Evolutionary conservation across 2,113 vertebrate species (phyloP).

Genomic region (Cygnus atratus): DNA sequence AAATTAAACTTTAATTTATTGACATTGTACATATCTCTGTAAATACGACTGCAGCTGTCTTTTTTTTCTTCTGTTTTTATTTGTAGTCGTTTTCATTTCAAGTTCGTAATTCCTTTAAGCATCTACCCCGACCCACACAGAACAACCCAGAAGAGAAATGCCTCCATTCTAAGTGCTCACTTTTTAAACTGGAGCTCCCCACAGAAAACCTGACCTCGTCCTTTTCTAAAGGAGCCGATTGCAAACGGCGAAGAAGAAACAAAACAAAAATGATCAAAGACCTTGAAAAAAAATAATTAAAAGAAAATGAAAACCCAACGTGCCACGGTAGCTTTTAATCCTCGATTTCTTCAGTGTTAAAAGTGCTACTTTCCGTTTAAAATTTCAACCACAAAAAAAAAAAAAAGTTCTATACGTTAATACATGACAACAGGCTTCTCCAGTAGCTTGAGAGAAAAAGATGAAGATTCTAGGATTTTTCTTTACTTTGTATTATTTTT

Average conservation of each 20-base stretch:
- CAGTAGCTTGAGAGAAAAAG: slow-evolving; percentile 75
- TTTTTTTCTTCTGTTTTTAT: slow-evolving; percentile 73
- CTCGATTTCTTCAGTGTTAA: slow-evolving; percentile 73
- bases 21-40: slow-evolving; percentile 93
- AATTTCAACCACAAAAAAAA: neutral
- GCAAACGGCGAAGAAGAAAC: slow-evolving; percentile 29
- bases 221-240: neutral
- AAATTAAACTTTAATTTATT: slow-evolving; percentile 99
- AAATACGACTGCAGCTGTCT: slow-evolving; percentile 81
- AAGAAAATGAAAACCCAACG: slow-evolving; percentile 45
- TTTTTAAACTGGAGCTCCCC: neutral
- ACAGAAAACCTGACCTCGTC: neutral
- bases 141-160: neutral
- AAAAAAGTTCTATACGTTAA: neutral
- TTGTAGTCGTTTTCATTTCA: slow-evolving; percentile 82
- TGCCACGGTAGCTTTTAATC: slow-evolving; percentile 80
- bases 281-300: neutral
- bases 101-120: slow-evolving; percentile 52
- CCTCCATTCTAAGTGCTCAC: neutral
- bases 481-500: slow-evolving; percentile 65
- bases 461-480: slow-evolving; percentile 29
- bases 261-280: slow-evolving; percentile 10
- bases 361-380: slow-evolving; percentile 69
- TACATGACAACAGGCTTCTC: slow-evolving; percentile 80
- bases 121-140: slow-evolving; percentile 8